These are phyloP conservation scores for Gerris lacustris DNA, from an alignment of 2,888 invertebrate species.

Conservation along the genomic window DNA sequence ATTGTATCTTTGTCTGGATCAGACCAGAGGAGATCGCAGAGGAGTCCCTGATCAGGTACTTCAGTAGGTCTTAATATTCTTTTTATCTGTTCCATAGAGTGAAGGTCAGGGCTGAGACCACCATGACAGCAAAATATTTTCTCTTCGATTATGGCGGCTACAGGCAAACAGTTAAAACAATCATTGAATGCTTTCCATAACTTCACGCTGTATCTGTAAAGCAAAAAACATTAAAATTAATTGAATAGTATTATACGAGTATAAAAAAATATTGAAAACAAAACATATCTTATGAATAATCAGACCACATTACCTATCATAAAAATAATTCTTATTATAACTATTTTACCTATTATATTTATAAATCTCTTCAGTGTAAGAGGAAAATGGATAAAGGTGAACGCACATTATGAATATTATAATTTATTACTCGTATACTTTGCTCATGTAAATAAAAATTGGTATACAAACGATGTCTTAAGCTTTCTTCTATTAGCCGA, in stretches of 20 bases:
- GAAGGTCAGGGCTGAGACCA: slow-evolving; percentile 39
- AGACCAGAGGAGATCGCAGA: slow-evolving; percentile 50
- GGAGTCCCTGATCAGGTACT: slow-evolving; percentile 45
- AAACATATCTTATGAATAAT: not conserved
- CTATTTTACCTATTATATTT: too few relatives aligned
- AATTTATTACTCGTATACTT: too few relatives aligned
- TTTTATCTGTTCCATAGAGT: slow-evolving; percentile 45
- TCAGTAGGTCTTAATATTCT: slow-evolving; percentile 45
- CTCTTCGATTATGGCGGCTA: slow-evolving; percentile 51
- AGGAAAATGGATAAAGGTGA: too few relatives aligned
- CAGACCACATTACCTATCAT: not conserved
- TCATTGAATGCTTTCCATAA: slow-evolving; percentile 37
- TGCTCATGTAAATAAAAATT: too few relatives aligned
- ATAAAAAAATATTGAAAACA: not conserved
- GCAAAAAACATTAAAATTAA: not conserved
- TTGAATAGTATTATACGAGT: not conserved
- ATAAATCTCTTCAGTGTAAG: too few relatives aligned
- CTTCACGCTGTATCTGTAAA: slow-evolving; percentile 32
- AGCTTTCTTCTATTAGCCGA: too few relatives aligned
- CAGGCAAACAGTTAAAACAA: slow-evolving; percentile 44
- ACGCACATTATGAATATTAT: too few relatives aligned
- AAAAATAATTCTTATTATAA: too few relatives aligned
- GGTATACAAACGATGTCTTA: too few relatives aligned
- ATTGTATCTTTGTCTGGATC: slow-evolving; percentile 42
- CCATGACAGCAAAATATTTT: slow-evolving; percentile 55